phyloP scores from a whole-genome alignment of 2,888 invertebrate species.

The Tipula unca region DNA sequence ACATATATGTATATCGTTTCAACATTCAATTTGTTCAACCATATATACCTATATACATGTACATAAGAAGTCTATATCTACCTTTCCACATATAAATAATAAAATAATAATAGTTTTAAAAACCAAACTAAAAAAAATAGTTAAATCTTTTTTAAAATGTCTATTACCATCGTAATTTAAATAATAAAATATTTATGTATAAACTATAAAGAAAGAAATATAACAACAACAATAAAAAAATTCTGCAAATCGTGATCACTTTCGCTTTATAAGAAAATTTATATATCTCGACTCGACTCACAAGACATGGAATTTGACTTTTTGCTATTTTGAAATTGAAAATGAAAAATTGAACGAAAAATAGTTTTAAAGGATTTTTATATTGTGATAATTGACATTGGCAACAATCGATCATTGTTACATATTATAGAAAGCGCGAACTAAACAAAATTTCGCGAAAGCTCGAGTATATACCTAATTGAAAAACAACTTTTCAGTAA shows the following conservation, averaged over 20 bases:
- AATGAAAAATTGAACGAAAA: not conserved
- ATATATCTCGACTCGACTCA: not conserved
- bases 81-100: not conserved
- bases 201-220: not conserved
- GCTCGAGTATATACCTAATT: not conserved
- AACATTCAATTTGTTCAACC: not conserved
- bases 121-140: not conserved
- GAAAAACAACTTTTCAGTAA: not conserved
- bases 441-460: too few species aligned
- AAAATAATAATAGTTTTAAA: not conserved
- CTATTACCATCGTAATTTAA: slow-evolving; percentile 14
- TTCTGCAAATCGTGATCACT: not conserved
- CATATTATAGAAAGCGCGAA: too few species aligned
- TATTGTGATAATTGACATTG: not conserved
- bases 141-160: not conserved
- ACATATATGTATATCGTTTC: not conserved
- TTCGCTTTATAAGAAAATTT: slow-evolving; percentile 8
- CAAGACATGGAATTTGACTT: not conserved
- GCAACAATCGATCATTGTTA: not conserved
- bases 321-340: not conserved
- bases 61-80: not conserved
- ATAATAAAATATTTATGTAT: not conserved
- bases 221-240: not conserved
- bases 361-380: not conserved
- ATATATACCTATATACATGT: not conserved